Evolutionary conservation across 2,797 vertebrate genomes (phyloP).

Genomic region (Lutjanus campechanus): DNA sequence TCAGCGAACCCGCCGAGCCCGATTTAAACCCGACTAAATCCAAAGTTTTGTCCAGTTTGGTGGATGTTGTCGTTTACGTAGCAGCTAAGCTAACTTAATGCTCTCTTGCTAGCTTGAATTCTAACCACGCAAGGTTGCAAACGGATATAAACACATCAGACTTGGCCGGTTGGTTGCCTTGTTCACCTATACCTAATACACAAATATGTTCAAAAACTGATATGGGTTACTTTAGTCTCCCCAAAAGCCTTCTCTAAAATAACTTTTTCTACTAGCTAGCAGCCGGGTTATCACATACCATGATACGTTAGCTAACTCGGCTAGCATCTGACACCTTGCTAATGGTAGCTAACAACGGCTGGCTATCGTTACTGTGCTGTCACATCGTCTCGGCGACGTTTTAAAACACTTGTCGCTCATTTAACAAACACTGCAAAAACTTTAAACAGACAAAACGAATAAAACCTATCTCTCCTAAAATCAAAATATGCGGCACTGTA

Average conservation of each 20-base stretch:
- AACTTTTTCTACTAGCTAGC: slow-evolving; percentile 32
- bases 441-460: not conserved
- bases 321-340: slow-evolving; percentile 59
- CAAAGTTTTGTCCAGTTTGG: slow-evolving; percentile 87
- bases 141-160: slow-evolving; percentile 57
- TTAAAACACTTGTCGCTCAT: not conserved
- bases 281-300: slow-evolving; percentile 18
- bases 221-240: not conserved
- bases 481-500: slow-evolving; percentile 6
- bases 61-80: slow-evolving; percentile 49
- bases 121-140: slow-evolving; percentile 40
- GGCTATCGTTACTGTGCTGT: slow-evolving; percentile 13
- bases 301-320: slow-evolving; percentile 43
- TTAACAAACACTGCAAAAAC: not conserved
- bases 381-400: slow-evolving; percentile 16
- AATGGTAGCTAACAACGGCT: slow-evolving; percentile 49
- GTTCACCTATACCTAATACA: not conserved
- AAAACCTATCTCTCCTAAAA: not conserved
- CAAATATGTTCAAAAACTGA: not conserved
- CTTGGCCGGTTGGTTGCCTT: not conserved
- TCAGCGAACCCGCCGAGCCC: slow-evolving; percentile 85
- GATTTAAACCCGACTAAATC: slow-evolving; percentile 86
- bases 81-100: slow-evolving; percentile 53
- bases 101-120: slow-evolving; percentile 56
- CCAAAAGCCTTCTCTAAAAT: slow-evolving; percentile 1